phyloP scores from a whole-genome alignment of 2,888 invertebrate genomes.

The Drosophila sordidula region DNA sequence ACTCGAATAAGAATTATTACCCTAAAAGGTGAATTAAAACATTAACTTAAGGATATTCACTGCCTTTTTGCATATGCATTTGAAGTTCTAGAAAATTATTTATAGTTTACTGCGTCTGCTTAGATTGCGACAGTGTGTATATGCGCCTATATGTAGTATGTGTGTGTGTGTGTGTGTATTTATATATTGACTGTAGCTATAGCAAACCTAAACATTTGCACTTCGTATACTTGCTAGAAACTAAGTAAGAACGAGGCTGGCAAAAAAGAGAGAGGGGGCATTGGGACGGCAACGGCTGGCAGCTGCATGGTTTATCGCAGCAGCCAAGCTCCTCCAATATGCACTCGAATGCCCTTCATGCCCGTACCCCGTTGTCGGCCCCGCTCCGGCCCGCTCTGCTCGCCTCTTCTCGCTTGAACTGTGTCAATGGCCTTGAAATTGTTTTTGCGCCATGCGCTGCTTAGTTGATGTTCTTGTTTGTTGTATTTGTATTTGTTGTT shows the following conservation, averaged over 20 bases:
- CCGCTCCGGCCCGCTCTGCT: not conserved
- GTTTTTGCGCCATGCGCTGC: slow-evolving; percentile 71
- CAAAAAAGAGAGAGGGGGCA: slow-evolving; percentile 3
- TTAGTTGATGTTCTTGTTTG: slow-evolving; percentile 59
- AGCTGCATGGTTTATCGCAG: slow-evolving; percentile 74
- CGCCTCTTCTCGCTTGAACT: slow-evolving; percentile 66
- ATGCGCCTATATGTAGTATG: not conserved
- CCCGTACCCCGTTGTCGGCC: slow-evolving; percentile 12
- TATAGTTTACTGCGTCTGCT: slow-evolving; percentile 19
- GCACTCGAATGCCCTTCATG: slow-evolving; percentile 68
- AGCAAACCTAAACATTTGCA: slow-evolving; percentile 76
- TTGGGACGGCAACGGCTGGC: slow-evolving; percentile 7
- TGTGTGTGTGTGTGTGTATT: slow-evolving; percentile 4
- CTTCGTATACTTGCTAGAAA: slow-evolving; percentile 65
- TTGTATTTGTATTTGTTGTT: slow-evolving; percentile 25
- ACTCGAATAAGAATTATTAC: slow-evolving; percentile 1
- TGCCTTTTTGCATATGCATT: not conserved
- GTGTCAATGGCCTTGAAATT: slow-evolving; percentile 81
- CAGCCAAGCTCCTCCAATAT: slow-evolving; percentile 63
- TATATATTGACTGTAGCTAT: slow-evolving; percentile 47
- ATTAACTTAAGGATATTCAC: not conserved
- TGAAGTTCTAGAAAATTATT: slow-evolving; percentile 11
- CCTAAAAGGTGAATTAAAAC: not conserved
- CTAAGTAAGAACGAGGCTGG: slow-evolving; percentile 42
- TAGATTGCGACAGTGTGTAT: slow-evolving; percentile 15